Evolutionary conservation across 2,888 invertebrate species (phyloP).

Genomic region (Andrena bucephala): DNA sequence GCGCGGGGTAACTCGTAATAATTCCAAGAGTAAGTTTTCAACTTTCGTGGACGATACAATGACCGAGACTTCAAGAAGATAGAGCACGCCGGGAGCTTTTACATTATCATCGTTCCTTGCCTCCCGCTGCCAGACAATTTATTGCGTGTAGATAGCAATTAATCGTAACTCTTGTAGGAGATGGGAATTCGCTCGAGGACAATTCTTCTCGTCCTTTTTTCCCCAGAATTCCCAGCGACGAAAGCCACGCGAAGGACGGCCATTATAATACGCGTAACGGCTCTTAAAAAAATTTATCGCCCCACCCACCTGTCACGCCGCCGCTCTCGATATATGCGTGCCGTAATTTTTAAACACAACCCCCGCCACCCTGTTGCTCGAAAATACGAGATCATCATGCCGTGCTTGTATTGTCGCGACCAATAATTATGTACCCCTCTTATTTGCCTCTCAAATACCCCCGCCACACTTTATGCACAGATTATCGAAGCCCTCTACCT

Average conservation of each 20-base stretch:
- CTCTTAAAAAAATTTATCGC: constrained; percentile 68
- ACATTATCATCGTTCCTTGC: constrained; percentile 47
- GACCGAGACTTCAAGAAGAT: constrained; percentile 62
- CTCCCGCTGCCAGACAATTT: constrained; percentile 50
- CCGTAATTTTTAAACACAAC: constrained; percentile 62
- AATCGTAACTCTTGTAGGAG: constrained; percentile 52
- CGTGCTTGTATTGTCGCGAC: background rate
- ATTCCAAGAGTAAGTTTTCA: constrained; percentile 66
- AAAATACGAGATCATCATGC: background rate
- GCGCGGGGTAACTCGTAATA: constrained; percentile 56
- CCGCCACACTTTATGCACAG: no score
- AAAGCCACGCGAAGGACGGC: constrained; percentile 45
- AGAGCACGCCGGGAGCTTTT: constrained; percentile 46
- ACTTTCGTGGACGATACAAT: constrained; percentile 67
- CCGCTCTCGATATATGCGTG: constrained; percentile 48
- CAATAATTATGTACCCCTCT: background rate
- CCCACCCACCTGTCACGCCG: constrained; percentile 38
- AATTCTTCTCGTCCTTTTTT: constrained; percentile 44
- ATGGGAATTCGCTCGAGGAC: constrained; percentile 54
- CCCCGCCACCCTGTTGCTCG: background rate
- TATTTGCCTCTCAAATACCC: no score
- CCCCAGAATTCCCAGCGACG: constrained; percentile 28
- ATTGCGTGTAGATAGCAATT: constrained; percentile 66
- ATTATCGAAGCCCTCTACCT: no score
- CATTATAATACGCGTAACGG: constrained; percentile 61